Base-by-base conservation (phyloP, 2,888 invertebrate species). In the Phlogophora meticulosa region DNA sequence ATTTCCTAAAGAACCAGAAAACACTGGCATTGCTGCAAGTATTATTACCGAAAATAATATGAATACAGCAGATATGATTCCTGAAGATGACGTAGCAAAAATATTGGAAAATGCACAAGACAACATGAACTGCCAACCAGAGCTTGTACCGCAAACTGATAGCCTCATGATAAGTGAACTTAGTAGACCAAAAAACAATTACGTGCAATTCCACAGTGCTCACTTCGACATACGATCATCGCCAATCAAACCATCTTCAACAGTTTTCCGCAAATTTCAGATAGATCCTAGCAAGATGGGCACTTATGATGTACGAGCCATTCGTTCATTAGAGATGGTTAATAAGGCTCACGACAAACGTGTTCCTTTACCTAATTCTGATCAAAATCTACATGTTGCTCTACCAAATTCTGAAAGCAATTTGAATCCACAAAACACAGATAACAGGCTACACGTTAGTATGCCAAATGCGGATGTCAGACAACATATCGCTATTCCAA, bases 211-310 rank as follows among this genome's bases (percentile, higher is more conserved):
- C 65, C 92, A 93, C 71, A 94, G 95, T 71, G 83, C 95, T 46
- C 94, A 95, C 83, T 95, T 95, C 57, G 94, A 95, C 76, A 94
- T 95, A 52, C 81, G 94, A 65, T 95, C 95, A 2, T 95, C 95
- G 3, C 95, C 95, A 2, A 94, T 95, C 59, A 95, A 95, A 83
- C 87, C 93, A 10, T 91, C 93, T 1, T 91, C 94, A 1, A 89
- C 93, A 15, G 86, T 91, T n/a, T 94, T 94, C 61, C 88, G 88
- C 38, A 94, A 93, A 78, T 94, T 95, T 71, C 94, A 94, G 86
- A 93, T 95, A 24, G 88, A 92, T 71, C 91, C 94, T 1, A 91
- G 92, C 58, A 91, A 93, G 73, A 85, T 94, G 72, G 87, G 91
- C 2, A 92, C 91, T 80, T 92, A 90, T 74, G 91, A 94, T 69